These are phyloP conservation scores for Heterocephalus glaber DNA, from an alignment of 2,113 vertebrate species.

Conservation along the genomic window DNA sequence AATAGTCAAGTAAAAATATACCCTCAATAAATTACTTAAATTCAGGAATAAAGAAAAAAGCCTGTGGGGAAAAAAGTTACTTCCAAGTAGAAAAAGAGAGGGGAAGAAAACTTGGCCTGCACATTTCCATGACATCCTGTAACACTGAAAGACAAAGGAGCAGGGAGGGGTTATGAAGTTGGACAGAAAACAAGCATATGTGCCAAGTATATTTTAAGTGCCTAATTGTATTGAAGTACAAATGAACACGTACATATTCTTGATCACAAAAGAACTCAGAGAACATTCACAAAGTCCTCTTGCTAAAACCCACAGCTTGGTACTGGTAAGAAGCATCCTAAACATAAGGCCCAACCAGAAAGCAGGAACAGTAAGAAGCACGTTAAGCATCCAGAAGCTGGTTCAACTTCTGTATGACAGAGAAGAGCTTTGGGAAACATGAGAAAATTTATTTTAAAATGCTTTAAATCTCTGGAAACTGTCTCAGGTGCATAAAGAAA, in stretches of 20 bases:
- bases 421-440: not conserved
- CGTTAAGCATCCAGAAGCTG: not conserved
- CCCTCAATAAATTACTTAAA: constrained; percentile 26
- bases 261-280: not conserved
- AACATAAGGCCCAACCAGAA: not conserved
- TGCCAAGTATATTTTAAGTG: constrained; percentile 15
- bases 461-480: not conserved
- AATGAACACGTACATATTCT: not conserved
- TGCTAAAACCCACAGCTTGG: not conserved
- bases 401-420: not conserved
- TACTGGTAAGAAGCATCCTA: not conserved
- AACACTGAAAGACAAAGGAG: not conserved
- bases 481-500: not conserved
- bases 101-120: not conserved
- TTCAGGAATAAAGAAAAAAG: not conserved
- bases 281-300: not conserved
- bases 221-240: not conserved
- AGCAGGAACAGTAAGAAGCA: not conserved
- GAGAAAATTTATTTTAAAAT: not conserved
- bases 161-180: not conserved
- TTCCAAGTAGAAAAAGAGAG: not conserved
- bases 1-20: not conserved
- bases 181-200: not conserved
- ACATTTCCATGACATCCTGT: not conserved
- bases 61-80: not conserved